Evolutionary conservation across 37 sponge, comb jelly and placozoan genomes (phyloP), one percentile per base, ranked within the genome.

Genomic region (Aplysina aerophoba): DNA sequence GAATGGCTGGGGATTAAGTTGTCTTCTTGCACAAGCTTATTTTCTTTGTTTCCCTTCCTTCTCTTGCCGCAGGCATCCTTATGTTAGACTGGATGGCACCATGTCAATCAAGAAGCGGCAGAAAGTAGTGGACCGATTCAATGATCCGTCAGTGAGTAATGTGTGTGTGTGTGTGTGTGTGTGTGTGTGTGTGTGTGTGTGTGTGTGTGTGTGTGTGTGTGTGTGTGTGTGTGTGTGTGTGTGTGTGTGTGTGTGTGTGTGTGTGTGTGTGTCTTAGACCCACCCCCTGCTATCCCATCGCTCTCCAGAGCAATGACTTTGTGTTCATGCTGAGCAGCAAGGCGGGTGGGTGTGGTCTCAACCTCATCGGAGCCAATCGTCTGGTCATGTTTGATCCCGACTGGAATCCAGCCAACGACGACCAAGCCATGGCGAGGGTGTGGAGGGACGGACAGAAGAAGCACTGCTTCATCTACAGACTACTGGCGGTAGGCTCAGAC

Each of bases 261-360:
- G 31, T 81, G 6, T 38, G 6, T 81, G 4, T 57, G 20, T 34
- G 11, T 60, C 82, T 81, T 2, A 40, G 44, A 53, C 79, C 24
- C 54, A 25, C 79, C 19, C 56, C 11, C 56, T 8, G 24, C 21
- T 13, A 22, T 4, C 17, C 21, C 25, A 1, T 60, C 4, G 33
- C 56, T 61, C 15, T 4, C 2, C 86, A 97, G 90, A 90, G 94
- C 63, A 40, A 64, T 36, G 98, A 98, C 33, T 98, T 95, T 84
- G 83, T 98, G 25, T 98, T 98, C 87, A 98, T 98, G 98, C 72
- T 98, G 88, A 98, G 98, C 89, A 98, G 98, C 86, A 98, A 98
- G 88, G 98, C 98, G 37, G 98, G 98, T 82, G 98, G 98, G 83
- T 98, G 98, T 93, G 98, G 98, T 63, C 91, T 98, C 58, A 98